Base-by-base conservation (phyloP, 2,113 vertebrate genomes). In the Sigmodon hispidus region DNA sequence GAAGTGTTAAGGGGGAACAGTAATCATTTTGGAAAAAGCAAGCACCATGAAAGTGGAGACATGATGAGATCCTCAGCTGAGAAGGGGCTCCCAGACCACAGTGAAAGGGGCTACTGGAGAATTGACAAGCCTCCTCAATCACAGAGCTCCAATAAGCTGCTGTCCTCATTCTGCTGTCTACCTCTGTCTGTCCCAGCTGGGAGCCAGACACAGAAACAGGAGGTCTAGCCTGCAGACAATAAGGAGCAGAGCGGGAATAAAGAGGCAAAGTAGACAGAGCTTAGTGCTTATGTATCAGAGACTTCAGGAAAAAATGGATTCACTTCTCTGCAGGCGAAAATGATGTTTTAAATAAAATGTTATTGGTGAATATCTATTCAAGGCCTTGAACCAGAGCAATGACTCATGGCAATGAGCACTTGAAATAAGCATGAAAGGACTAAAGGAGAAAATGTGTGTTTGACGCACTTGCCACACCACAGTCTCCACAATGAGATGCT, bases 11-110 rank as follows among this genome's bases (percentile, higher is more conserved):
- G 40, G 77, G 55, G 0, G 5, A 70, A 79, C 22, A 69, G 24
- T 48, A 36, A n/a, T 1, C 43, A 80, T 43, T 13, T 92, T 61
- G 43, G 67, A 29, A 11, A 45, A n/a, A 88, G 10, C 3, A 45
- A 8, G 3, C 0, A 9, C 36, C 9, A 1, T 24, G 3, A 5
- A 31, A 67, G 45, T 65, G 40, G 22, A 52, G 7, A 15, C 6
- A 7, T 10, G 26, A n/a, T 40, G 36, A n/a, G 21, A 43, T 26
- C 17, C 12, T 43, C 29, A 48, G 43, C 52, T 69, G 17, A 36
- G n/a, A 45, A 55, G 7, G 3, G 72, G 55, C 34, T 65, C 69
- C 24, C 26, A 52, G 55, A 65, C 17, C 31, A 43, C 7, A 63
- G 69, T 72, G 29, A 55, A 10, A 34, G 15, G n/a, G 21, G 5